Base-by-base conservation (phyloP, 1,140 invertebrate species). In the Apis mellifera region DNA sequence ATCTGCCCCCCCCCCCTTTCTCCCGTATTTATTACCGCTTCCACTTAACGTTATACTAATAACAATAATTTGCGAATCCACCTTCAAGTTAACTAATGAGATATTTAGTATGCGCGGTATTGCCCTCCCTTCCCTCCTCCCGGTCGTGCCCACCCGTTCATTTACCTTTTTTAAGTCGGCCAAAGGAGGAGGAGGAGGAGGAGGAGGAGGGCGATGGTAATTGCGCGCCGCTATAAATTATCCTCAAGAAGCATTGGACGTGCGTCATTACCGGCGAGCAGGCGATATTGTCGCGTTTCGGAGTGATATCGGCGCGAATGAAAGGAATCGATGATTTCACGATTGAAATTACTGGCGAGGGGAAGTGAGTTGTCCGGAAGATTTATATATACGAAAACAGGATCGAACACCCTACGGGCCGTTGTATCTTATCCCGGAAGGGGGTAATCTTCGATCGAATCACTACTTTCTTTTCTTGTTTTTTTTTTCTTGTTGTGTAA, bases 41-140 rank as follows among this genome's bases (percentile, higher is more conserved):
- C 26, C 68, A 62, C 77, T 54, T 73, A 48, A 66, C 70, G 78
- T 55, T 80, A 50, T 50, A 26, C 21, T 78, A 78, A 78, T 78
- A 83, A 71, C 32, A 83, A 83, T 83, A 62, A 70, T 83, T 48
- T 68, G 59, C 23, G 52, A 70, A 55, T 70, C n/a, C 65, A 71
- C 74, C 42, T 69, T 83, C 54, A 52, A 77, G 57, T 78, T 71
- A 78, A 62, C 75, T 83, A 83, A 78, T 78, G 75, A 70, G 81
- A 78, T 71, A 62, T 78, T 83, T 83, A 83, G 74, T 83, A 78
- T 83, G 80, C 57, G 42, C 72, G 73, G 3, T 54, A 69, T 50
- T 42, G 52, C 50, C 50, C 52, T 23, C n/a, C 57, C 4, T 5
- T 42, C 32, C 32, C 32, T 32, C 32, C 32, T 32, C 32, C 32